Evolutionary conservation across 2,113 vertebrate species (phyloP), one percentile per base, ranked within the genome.

Genomic region (Butastur rufipennis): DNA sequence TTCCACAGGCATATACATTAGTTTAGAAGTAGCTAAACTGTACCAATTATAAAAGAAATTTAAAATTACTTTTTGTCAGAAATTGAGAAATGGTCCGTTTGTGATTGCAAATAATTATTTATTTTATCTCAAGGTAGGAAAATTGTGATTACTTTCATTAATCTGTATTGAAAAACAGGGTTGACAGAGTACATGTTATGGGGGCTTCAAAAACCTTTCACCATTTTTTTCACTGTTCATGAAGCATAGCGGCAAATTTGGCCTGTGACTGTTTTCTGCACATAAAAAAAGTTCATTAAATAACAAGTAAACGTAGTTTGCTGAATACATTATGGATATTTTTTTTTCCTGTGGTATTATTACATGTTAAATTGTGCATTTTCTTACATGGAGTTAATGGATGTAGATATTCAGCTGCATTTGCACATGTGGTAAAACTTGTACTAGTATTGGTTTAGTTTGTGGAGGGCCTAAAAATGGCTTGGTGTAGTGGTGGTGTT

Each of bases 161-260:
- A 72, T 90, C 71, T 92, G 34, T 89, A 83, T 68, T 94, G 91
- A 93, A 93, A 95, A 82, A 77, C n/a, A 83, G 40, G 19, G 31
- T 89, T 95, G 73, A 58, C 22, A 34, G 74, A 74, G 62, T 84
- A 66, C 13, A 18, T 71, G 71, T 92, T 85, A 71, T n/a, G 10
- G 11, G 38, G 5, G 10, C 53, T 94, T 97, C 75, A 95, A 94
- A 97, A 93, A 88, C 89, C 73, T 88, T 43, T 94, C 86, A 74
- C 6, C 16, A 31, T 94, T 89, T 95, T 92, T 95, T 82, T 96
- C 90, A 79, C 93, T 95, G 16, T 87, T 96, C 67, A 50, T 88
- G 90, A 83, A 91, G 38, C 65, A 50, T 61, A 32, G 11, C 17
- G 53, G 47, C 59, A 68, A 52, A 88, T 95, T 74, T 97, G 70